phyloP scores from a whole-genome alignment of 2,888 invertebrate genomes.

The Watsonalla cultraria region DNA sequence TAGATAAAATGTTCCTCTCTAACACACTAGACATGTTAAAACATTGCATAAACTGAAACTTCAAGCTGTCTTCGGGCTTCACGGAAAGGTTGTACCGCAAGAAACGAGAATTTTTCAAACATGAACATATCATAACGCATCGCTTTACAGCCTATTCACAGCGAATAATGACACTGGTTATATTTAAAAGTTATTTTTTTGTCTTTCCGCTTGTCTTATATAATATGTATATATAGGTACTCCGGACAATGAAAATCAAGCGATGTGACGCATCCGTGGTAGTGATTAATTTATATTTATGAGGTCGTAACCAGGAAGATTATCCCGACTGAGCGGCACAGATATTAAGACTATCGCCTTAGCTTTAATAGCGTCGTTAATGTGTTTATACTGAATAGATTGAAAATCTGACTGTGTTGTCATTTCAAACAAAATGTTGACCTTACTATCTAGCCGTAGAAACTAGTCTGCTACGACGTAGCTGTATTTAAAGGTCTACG shows the following conservation, averaged over 20 bases:
- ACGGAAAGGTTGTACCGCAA: too few relatives aligned
- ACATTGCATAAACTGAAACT: too few relatives aligned
- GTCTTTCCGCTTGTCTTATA: too few relatives aligned
- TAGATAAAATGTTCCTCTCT: too few relatives aligned
- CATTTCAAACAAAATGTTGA: conserved; percentile 1
- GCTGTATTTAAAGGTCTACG: neutral
- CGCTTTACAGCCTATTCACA: too few relatives aligned
- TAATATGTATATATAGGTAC: neutral
- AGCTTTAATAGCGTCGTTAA: conserved; percentile 21
- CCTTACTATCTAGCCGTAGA: neutral
- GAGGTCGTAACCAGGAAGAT: conserved; percentile 21
- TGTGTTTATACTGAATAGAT: conserved; percentile 25
- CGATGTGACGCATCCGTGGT: neutral
- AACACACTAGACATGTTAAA: too few relatives aligned
- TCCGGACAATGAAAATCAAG: neutral
- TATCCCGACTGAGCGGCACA: conserved; percentile 15
- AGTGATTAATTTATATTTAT: conserved; percentile 18
- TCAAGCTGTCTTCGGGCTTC: too few relatives aligned
- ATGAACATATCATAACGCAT: too few relatives aligned
- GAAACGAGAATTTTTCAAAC: too few relatives aligned
- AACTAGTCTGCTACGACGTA: neutral
- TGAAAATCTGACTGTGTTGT: conserved; percentile 16
- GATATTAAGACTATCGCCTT: conserved; percentile 23
- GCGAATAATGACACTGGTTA: too few relatives aligned
- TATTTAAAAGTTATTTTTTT: too few relatives aligned